Evolutionary conservation across 2,113 vertebrate genomes (phyloP).

Genomic region (Petrocephalus zakoni): DNA sequence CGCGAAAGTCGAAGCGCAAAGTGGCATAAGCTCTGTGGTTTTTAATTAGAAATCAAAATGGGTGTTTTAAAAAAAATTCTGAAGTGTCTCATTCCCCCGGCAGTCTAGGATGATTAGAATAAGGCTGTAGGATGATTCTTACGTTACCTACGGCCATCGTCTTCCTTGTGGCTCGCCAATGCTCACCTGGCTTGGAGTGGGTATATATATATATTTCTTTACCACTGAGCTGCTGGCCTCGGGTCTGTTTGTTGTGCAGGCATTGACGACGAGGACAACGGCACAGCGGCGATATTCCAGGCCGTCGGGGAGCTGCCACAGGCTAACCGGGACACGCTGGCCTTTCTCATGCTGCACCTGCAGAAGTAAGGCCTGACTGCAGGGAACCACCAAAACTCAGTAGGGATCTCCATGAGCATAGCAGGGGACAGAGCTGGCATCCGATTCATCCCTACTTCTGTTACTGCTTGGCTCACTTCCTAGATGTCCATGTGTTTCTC

Average conservation of each 20-base stretch:
- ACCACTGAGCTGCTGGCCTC: not conserved
- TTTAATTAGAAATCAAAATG: conserved; percentile 30
- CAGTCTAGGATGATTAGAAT: too few species aligned
- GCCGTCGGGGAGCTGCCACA: conserved; percentile 64
- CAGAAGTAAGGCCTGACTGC: conserved; percentile 51
- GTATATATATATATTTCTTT: too few species aligned
- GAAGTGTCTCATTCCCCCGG: conserved; percentile 25
- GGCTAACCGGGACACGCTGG: conserved; percentile 71
- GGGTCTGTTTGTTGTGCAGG: conserved; percentile 47
- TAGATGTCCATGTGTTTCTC: not conserved
- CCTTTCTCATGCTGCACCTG: conserved; percentile 71
- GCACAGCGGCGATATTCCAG: conserved; percentile 48
- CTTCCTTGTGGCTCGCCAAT: too few species aligned
- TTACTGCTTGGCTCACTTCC: not conserved
- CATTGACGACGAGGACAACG: conserved; percentile 50
- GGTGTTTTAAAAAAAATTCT: not conserved
- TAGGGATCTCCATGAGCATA: not conserved
- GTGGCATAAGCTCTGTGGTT: too few species aligned
- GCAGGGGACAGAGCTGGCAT: not conserved
- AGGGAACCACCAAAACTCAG: not conserved
- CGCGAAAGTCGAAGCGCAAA: too few species aligned
- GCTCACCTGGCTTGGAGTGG: too few species aligned
- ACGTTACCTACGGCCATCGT: too few species aligned
- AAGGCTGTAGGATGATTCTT: too few species aligned
- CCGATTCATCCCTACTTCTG: not conserved